A percentile compares a stretch with the other conserved stretches of the same genome.
These are phyloP conservation scores for Drosophila santomea DNA, from an alignment of 1,140 invertebrate genomes.

Conservation along the genomic window DNA sequence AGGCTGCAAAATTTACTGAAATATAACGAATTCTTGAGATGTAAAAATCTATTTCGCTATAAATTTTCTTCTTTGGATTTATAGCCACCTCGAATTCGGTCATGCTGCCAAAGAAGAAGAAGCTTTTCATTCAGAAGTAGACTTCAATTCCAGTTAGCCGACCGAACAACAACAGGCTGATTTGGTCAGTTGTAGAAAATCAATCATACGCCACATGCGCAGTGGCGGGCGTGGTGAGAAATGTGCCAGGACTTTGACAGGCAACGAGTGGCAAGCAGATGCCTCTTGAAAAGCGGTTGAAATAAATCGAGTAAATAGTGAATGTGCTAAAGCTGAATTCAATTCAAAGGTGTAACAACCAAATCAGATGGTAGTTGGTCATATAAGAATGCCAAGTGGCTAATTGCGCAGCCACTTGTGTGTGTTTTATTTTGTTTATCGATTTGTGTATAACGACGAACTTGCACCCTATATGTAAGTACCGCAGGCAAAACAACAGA, in stretches of 20 bases:
- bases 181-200: conserved; percentile 47
- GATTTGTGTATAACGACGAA: conserved; percentile 51
- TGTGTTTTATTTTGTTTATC: conserved; percentile 53
- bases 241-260: conserved; percentile 38
- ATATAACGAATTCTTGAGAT: not conserved
- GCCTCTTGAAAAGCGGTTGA: conserved; percentile 22
- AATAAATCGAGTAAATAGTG: conserved; percentile 22
- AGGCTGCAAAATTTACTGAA: not conserved
- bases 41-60: no score
- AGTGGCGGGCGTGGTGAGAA: conserved; percentile 47
- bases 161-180: conserved; percentile 39
- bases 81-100: conserved; percentile 1
- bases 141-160: not conserved
- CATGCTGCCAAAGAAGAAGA: conserved; percentile 11
- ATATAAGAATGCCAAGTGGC: conserved; percentile 1
- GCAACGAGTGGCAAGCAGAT: conserved; percentile 22
- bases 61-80: not conserved
- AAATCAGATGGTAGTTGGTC: not conserved
- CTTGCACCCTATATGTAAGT: conserved; percentile 50
- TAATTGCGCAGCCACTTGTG: conserved; percentile 47
- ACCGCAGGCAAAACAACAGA: conserved; percentile 9
- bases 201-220: conserved; percentile 75
- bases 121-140: conserved; percentile 17
- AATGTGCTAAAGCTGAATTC: not conserved
- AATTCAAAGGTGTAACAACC: not conserved